phyloP scores from a whole-genome alignment of 2,113 vertebrate species.

The Todiramphus chloris region DNA sequence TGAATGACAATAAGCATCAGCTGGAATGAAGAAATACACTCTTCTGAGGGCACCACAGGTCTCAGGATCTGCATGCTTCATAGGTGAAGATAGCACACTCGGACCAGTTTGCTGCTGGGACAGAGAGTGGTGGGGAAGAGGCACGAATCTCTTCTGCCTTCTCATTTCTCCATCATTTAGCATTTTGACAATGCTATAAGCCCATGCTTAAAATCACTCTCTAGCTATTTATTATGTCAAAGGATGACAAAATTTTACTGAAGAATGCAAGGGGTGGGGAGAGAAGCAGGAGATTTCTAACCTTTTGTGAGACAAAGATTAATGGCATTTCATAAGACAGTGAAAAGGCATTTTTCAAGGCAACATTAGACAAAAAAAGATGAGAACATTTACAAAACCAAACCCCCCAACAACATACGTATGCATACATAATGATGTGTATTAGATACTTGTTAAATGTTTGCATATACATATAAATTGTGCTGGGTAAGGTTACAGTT shows the following conservation, averaged over 20 bases:
- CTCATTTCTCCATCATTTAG: not conserved
- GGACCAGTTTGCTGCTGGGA: not conserved
- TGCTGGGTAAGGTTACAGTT: not conserved
- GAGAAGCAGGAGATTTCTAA: not conserved
- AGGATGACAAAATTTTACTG: not conserved
- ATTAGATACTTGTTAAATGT: not conserved
- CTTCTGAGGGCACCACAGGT: not conserved
- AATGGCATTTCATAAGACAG: not conserved
- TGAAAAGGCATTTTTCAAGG: not conserved
- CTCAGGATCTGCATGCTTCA: not conserved
- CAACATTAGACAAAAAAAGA: not conserved
- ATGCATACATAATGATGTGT: fast-evolving
- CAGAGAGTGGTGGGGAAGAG: not conserved
- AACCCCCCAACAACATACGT: fast-evolving
- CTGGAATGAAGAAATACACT: not conserved
- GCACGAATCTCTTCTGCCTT: not conserved
- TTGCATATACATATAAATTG: not conserved
- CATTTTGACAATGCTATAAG: not conserved
- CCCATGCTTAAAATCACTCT: not conserved
- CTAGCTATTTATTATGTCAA: not conserved
- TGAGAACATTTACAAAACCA: not conserved
- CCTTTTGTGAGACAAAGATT: not conserved
- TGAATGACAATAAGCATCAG: not conserved
- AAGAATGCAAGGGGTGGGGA: not conserved
- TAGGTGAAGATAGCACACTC: not conserved